Conservation (phyloP, 2,113 vertebrate species). For the Pterocles burchelli region DNA sequence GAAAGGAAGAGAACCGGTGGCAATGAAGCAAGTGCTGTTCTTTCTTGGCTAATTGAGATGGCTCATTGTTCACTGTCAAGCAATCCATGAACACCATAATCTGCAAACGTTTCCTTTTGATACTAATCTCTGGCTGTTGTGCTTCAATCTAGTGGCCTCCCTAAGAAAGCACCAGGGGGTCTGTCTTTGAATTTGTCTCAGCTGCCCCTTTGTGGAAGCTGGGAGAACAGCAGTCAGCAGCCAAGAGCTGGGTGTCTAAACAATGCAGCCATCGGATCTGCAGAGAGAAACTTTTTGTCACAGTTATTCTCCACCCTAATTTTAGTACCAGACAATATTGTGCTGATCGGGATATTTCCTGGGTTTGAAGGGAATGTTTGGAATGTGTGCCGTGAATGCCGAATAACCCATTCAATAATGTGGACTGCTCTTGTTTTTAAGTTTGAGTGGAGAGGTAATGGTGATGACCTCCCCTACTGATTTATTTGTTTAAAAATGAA, state of each 20-base stretch:
- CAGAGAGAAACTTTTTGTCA: background rate
- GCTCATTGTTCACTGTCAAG: background rate
- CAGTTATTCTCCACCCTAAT: background rate
- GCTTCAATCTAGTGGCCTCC: background rate
- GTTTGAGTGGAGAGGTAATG: background rate
- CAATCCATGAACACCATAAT: background rate
- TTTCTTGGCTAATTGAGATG: background rate
- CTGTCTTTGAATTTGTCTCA: background rate
- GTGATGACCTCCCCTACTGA: background rate
- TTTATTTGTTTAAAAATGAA: background rate
- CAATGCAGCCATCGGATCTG: background rate
- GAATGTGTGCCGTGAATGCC: background rate
- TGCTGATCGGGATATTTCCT: background rate
- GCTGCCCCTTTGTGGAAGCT: constrained; percentile 27
- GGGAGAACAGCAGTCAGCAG: background rate
- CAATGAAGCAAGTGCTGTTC: background rate
- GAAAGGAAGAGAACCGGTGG: background rate
- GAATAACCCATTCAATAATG: background rate
- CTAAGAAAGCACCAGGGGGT: background rate
- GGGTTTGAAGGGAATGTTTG: background rate
- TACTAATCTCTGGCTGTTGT: background rate
- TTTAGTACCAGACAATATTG: background rate
- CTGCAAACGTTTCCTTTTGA: background rate
- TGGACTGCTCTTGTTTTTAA: background rate
- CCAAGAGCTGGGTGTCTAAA: background rate